Conservation (phyloP, 2,888 invertebrate species). For the Hydropsyche betteni region DNA sequence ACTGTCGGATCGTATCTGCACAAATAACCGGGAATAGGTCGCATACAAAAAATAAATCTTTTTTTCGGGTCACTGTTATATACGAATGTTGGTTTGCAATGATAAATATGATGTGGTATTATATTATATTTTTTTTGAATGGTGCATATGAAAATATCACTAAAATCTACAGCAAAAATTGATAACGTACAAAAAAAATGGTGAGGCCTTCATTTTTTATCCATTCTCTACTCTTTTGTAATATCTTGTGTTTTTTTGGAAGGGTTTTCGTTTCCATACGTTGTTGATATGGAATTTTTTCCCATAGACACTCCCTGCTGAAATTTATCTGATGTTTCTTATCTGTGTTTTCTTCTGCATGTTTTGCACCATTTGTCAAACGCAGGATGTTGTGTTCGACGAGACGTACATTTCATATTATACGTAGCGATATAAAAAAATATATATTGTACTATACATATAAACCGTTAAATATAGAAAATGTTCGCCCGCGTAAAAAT, state of each 20-base stretch:
- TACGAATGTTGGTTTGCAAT: too few relatives aligned
- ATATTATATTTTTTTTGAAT: background rate
- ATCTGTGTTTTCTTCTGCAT: background rate
- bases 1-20: slow-evolving; percentile 38
- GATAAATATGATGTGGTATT: too few relatives aligned
- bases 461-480: too few relatives aligned
- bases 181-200: too few relatives aligned
- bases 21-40: slow-evolving; percentile 11
- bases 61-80: background rate
- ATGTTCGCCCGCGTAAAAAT: too few relatives aligned
- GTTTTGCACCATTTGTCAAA: slow-evolving; percentile 23
- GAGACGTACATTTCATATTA: too few relatives aligned
- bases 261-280: background rate
- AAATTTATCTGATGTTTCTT: slow-evolving; percentile 1
- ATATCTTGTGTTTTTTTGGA: background rate
- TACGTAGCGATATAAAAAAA: too few relatives aligned
- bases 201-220: background rate
- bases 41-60: background rate
- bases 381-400: background rate
- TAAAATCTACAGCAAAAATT: too few relatives aligned
- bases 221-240: background rate
- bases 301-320: background rate
- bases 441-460: too few relatives aligned
- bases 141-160: too few relatives aligned
- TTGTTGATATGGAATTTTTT: background rate